A percentile compares a stretch with the other conserved stretches of the same genome.
Evolutionary conservation across 2,797 vertebrate genomes (phyloP).

Genomic region (Spinus olivaceus): DNA sequence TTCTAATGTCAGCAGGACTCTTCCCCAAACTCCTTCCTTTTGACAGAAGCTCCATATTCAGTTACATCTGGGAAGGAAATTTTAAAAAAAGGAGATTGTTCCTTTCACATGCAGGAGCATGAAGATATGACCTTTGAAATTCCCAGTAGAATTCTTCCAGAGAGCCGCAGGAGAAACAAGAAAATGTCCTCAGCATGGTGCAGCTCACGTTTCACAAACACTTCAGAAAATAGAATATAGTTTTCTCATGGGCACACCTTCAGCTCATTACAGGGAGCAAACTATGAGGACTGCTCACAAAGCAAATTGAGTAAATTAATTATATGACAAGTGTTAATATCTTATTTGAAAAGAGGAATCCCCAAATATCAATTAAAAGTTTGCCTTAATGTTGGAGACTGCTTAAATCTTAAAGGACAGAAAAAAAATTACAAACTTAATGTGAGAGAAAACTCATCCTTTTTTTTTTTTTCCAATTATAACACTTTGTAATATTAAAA

Average conservation of each 20-base stretch:
- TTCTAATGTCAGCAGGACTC: not conserved
- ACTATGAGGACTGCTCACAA: not conserved
- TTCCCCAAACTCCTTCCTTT: not conserved
- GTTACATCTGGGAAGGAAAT: not conserved
- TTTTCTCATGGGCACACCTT: not conserved
- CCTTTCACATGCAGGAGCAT: not conserved
- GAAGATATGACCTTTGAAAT: not conserved
- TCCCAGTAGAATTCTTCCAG: not conserved
- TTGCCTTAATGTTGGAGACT: not conserved
- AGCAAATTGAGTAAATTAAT: constrained; percentile 28
- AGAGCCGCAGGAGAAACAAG: not conserved
- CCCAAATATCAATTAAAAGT: constrained; percentile 16
- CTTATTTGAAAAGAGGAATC: not conserved
- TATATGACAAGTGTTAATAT: not conserved
- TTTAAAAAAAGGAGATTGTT: not conserved
- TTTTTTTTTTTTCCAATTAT: not conserved
- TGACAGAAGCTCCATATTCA: not conserved
- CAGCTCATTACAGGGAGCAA: not conserved
- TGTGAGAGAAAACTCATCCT: not conserved
- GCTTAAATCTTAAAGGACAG: not conserved
- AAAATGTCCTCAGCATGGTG: not conserved
- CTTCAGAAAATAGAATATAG: not conserved
- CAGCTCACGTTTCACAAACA: not conserved
- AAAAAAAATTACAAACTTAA: not conserved
- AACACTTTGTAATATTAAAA: not conserved